Conservation (phyloP, 2,113 vertebrate species). For the Rhipidura dahli region DNA sequence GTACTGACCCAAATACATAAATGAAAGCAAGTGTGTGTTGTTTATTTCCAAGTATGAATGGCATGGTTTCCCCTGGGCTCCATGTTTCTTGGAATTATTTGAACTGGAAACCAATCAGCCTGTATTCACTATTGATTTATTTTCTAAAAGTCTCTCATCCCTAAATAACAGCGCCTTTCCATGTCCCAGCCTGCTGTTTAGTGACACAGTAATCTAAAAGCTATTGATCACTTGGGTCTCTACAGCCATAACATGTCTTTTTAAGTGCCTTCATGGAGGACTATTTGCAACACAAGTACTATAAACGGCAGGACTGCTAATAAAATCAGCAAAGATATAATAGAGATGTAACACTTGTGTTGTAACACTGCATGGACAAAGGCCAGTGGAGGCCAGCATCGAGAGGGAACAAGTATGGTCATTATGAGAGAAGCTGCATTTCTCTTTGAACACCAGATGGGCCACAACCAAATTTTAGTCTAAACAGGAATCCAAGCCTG, state of each 20-base stretch:
- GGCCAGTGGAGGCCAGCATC: not conserved
- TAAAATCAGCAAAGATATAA: not conserved
- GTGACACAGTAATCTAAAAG: constrained; percentile 57
- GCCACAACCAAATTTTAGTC: not conserved
- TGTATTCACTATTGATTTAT: constrained; percentile 51
- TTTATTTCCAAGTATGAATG: constrained; percentile 22
- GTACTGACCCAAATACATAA: constrained; percentile 42
- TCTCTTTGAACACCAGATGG: not conserved
- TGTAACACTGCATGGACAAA: not conserved
- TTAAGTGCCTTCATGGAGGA: not conserved
- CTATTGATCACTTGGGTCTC: constrained; percentile 54
- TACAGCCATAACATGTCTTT: constrained; percentile 9
- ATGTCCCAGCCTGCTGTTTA: constrained; percentile 32
- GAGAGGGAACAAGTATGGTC: not conserved
- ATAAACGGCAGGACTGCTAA: not conserved
- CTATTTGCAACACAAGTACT: not conserved
- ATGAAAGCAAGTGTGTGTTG: not conserved
- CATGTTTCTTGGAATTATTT: constrained; percentile 53
- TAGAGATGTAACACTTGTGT: not conserved
- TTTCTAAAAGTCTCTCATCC: constrained; percentile 48
- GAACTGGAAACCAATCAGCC: constrained; percentile 52
- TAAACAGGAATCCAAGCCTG: not conserved
- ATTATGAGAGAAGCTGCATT: not conserved
- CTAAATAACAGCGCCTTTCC: constrained; percentile 29
- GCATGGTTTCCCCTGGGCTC: constrained; percentile 13